phyloP scores from a whole-genome alignment of 2,113 vertebrate species.

The Rhineura floridana region DNA sequence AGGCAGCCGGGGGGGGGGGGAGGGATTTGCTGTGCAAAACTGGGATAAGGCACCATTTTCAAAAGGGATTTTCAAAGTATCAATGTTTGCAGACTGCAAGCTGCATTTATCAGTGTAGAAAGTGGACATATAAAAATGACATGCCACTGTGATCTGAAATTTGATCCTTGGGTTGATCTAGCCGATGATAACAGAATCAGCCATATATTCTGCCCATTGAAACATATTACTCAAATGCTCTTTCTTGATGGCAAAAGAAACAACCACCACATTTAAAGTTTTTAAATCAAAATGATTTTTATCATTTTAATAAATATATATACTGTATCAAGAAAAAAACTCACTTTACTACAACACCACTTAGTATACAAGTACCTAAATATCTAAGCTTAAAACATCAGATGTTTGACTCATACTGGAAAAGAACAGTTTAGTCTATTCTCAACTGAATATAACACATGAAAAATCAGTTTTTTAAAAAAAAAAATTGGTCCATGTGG shows the following conservation, averaged over 20 bases:
- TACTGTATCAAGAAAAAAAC: slow-evolving; percentile 81
- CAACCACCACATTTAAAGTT: slow-evolving; percentile 52
- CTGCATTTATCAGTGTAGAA: slow-evolving; percentile 35
- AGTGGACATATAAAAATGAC: background rate
- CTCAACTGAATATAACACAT: slow-evolving; percentile 75
- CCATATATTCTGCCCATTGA: background rate
- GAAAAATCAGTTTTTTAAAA: slow-evolving; percentile 64
- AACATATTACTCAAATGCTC: background rate
- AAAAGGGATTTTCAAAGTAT: background rate
- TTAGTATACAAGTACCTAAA: slow-evolving; percentile 81
- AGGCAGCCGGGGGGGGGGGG: background rate
- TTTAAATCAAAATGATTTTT: slow-evolving; percentile 74
- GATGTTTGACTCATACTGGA: slow-evolving; percentile 80
- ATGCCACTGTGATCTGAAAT: background rate
- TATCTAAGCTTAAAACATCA: slow-evolving; percentile 79
- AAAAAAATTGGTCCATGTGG: slow-evolving; percentile 82
- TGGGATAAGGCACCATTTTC: too few relatives aligned
- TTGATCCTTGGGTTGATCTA: background rate
- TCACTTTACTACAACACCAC: slow-evolving; percentile 84
- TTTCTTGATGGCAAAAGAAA: slow-evolving; percentile 27
- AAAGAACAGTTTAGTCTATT: slow-evolving; percentile 76
- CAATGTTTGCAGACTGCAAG: background rate
- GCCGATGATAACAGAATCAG: background rate
- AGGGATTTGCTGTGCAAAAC: background rate
- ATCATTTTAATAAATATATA: slow-evolving; percentile 86